phyloP scores from a whole-genome alignment of 2,797 vertebrate genomes.

The Orestias chungarensis region DNA sequence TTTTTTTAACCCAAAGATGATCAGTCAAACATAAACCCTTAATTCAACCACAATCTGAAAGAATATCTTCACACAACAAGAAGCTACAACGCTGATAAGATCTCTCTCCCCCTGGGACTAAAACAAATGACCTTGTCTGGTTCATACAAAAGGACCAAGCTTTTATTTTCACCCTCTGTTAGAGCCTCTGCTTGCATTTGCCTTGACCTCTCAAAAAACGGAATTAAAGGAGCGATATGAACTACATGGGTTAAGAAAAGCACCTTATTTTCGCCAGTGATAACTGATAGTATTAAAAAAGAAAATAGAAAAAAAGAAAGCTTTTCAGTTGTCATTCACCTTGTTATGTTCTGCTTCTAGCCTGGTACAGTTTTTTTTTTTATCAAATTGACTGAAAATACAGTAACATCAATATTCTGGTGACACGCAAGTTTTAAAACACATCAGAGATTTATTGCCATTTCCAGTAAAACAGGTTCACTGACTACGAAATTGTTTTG shows the following conservation, averaged over 20 bases:
- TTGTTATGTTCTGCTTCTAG: no score
- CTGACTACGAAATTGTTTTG: no score
- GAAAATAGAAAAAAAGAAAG: no score
- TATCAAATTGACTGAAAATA: no score
- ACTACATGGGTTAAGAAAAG: neutral
- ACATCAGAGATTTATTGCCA: no score
- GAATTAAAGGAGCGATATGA: neutral
- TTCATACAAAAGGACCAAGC: neutral
- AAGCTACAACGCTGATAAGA: neutral
- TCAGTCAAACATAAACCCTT: neutral
- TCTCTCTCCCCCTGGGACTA: neutral
- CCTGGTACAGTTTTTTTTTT: no score
- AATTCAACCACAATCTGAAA: neutral
- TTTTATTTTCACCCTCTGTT: neutral
- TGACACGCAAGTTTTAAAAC: no score
- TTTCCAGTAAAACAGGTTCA: no score
- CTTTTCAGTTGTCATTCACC: no score
- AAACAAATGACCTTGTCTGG: slow-evolving; percentile 1
- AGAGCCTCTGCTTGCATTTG: neutral
- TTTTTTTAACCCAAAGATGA: neutral
- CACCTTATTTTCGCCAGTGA: neutral
- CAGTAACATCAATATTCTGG: no score
- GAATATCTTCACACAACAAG: neutral
- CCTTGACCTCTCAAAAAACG: neutral
- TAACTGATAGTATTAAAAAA: no score